Evolutionary conservation across 2,113 vertebrate genomes (phyloP), one percentile per base, ranked within the genome.

Genomic region (Grammomys surdaster): DNA sequence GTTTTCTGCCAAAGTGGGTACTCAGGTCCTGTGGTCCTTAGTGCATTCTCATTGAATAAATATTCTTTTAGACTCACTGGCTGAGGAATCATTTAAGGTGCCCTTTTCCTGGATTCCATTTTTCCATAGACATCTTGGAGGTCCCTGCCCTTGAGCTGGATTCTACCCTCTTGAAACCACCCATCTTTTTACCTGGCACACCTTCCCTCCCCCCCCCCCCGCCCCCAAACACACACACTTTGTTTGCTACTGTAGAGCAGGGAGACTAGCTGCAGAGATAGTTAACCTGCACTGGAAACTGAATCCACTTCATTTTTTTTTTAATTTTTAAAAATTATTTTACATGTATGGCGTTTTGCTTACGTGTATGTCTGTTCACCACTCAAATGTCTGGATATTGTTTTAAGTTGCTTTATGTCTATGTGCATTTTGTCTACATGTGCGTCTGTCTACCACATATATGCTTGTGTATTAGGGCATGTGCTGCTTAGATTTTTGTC

Each of bases 71-170:
- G 40, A 1, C 46, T 84, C 90, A 46, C 40, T 84, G 48, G 48
- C 65, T 69, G 14, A 36, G 54, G 40, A 6, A 7, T 31, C 78
- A 26, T 65, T 86, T 58, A 80, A 72, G 17, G n/a, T 56, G 14
- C 31, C 54, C 90, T 93, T 96, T 70, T 67, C 51, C 19, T 73
- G 84, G 7, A 58, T 93, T 93, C 56, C 33, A 72, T 56, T 69
- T 93, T 5, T 82, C n/a, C 72, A 46, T 17, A 76, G 31, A 19
- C 14, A 24, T 7, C 31, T 9, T 22, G 7, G 54, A 78, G 54
- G 36, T 63, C 13, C 24, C 5, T 22, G 46, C 7, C 16, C 75
- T 92, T 95, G 43, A 1, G 6, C 4, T 82, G 17, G 28, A 56
- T 48, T 67, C 70, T 0, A 1, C 65, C 46, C 9, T 69, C 63